Percentiles rank a stretch among this genome's conserved stretches.
These are phyloP conservation scores for Zaprionus obscuricornis DNA, from an alignment of 2,888 invertebrate genomes.

Conservation along the genomic window DNA sequence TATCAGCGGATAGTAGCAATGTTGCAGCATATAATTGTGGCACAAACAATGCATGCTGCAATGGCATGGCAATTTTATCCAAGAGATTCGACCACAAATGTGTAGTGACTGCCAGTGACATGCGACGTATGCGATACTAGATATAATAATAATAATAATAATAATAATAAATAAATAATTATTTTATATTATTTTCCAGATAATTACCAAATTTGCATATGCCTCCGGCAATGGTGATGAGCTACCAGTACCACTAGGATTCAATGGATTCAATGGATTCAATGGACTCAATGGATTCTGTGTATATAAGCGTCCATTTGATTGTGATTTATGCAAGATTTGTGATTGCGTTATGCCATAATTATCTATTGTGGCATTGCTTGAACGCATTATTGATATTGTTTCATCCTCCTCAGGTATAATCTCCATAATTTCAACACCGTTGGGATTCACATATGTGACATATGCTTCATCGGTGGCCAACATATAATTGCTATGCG, in stretches of 20 bases:
- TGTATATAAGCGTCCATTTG: slow-evolving; percentile 66
- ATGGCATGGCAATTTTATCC: slow-evolving; percentile 78
- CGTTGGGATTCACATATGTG: slow-evolving; percentile 82
- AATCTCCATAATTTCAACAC: slow-evolving; percentile 83
- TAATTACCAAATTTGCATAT: slow-evolving; percentile 59
- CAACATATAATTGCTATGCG: slow-evolving; percentile 80
- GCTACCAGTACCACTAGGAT: slow-evolving; percentile 43
- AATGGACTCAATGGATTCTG: slow-evolving; percentile 40
- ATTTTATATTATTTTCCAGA: too few relatives aligned
- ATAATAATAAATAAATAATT: too few relatives aligned
- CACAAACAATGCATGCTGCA: slow-evolving; percentile 80
- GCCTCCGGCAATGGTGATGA: slow-evolving; percentile 59
- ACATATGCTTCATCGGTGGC: slow-evolving; percentile 81
- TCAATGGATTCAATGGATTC: slow-evolving; percentile 37
- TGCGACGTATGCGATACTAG: slow-evolving; percentile 77
- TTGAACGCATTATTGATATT: slow-evolving; percentile 81
- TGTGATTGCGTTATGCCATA: slow-evolving; percentile 74
- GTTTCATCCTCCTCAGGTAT: slow-evolving; percentile 83
- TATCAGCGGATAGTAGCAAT: slow-evolving; percentile 80
- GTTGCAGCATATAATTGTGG: slow-evolving; percentile 82
- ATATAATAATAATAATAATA: too few relatives aligned
- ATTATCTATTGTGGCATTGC: slow-evolving; percentile 81
- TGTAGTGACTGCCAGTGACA: slow-evolving; percentile 78
- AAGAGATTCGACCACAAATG: slow-evolving; percentile 79
- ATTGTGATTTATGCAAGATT: slow-evolving; percentile 64